Evolutionary conservation across 2,888 invertebrate species (phyloP), one percentile per base, ranked within the genome.

Genomic region (Acanthopleura granulata): DNA sequence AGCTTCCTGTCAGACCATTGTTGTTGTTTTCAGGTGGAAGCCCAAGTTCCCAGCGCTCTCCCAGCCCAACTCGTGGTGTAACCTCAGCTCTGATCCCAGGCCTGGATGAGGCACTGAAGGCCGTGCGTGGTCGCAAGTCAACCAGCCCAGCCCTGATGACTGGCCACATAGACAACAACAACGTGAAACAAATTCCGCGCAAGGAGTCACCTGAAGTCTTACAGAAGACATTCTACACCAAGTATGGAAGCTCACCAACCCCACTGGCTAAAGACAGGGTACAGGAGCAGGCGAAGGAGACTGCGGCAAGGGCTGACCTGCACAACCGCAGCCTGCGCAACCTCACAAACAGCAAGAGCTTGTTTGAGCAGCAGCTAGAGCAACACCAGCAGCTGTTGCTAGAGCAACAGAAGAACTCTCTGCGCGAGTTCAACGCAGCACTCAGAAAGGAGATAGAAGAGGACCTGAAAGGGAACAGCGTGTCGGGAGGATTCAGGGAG

Each of bases 361-460:
- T 88, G 74, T 89, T 89, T 82, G 89, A 89, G 79, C 85, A 87
- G 62, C 86, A 86, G 74, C 78, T 89, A 29, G 85, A 87, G 74
- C 83, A 87, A 6, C 87, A 89, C 29, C 88, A 88, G 74, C 84
- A 83, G 27, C 77, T 83, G 71, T 76, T 89, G 16, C 72, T 83
- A 16, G 82, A 86, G 49, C 86, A 88, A 74, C 88, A 89, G 75
- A 81, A 86, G 78, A 80, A 84, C 73, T 80, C 85, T 11, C 79
- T 88, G 51, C 78, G 78, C 62, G 85, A 86, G 25, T 89, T 89
- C 74, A 87, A 86, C 72, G 78, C 83, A 40, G 88, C 86, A 62
- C 79, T 89, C 16, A 80, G 81, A 74, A 76, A 83, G 72, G 89
- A 89, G 74, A 83, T 89, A 49, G 83, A 84, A 18, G 66, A 74